Evolutionary conservation across 1,140 invertebrate genomes (phyloP), one percentile per base, ranked within the genome.

Genomic region (Drosophila suzukii): DNA sequence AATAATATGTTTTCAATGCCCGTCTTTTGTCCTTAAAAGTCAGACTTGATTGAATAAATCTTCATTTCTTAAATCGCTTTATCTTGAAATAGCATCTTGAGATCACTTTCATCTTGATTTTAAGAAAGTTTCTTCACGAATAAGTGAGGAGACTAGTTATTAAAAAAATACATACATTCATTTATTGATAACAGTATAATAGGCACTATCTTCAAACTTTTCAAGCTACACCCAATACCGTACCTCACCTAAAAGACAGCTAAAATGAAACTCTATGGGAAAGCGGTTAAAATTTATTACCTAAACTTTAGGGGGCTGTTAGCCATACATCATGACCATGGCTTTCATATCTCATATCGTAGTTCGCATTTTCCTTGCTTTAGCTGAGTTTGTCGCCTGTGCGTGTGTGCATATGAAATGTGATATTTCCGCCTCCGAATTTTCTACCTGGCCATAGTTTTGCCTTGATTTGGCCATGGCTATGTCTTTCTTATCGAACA

Each of bases 231-330:
- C 38, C 27, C 27, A n/a, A 54, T 38, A 17, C n/a, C 34, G 55
- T 15, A 20, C 12, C 17, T 46, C 50, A 56, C 27, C 49, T 65
- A 30, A 38, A 46, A 66, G 10, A 38, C 10, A 56, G 53, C 34
- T 47, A 11, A n/a, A 39, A 39, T 43, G 46, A 43, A 67, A 61
- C 55, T 74, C 63, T 51, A 71, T 80, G 47, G 54, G 54, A 80
- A 89, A 84, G 78, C 77, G 84, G 68, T 89, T 81, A 88, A 89
- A 84, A 88, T 88, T 88, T 88, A 88, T 88, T 88, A 75, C 84
- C 84, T 76, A 72, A 88, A 83, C 56, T 88, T 88, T 88, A 63
- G 75, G 75, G 80, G 79, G 73, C 83, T 88, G 76, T 89, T 80
- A 50, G 79, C 83, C 79, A 83, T 88, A 78, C 79, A 88, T 89